Evolutionary conservation across 2,888 invertebrate species (phyloP).

Genomic region (Rhamphomyia laevipes): DNA sequence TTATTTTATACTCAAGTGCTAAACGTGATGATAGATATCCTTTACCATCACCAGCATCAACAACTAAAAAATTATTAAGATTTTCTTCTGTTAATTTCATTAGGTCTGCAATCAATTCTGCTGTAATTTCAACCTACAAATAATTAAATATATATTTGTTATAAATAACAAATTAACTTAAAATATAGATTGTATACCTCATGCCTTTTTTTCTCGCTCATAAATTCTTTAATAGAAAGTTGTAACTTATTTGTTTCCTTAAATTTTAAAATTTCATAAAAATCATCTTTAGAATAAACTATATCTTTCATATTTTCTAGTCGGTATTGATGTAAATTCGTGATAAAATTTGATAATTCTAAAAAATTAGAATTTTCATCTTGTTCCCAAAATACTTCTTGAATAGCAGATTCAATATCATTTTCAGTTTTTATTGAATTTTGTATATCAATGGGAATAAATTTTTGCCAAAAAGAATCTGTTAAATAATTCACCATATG

Average conservation of each 20-base stretch:
- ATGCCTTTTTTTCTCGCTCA: conserved; percentile 70
- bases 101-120: conserved; percentile 46
- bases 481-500: conserved; percentile 69
- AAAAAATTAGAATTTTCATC: conserved; percentile 18
- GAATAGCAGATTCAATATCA: conserved; percentile 37
- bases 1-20: conserved; percentile 53
- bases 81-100: conserved; percentile 16
- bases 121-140: conserved; percentile 49
- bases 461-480: conserved; percentile 49
- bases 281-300: conserved; percentile 30
- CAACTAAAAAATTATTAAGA: conserved; percentile 36
- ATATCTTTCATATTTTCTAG: conserved; percentile 18
- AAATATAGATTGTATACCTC: too few species aligned
- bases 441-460: conserved; percentile 45
- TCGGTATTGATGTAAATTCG: conserved; percentile 16
- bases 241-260: conserved; percentile 1
- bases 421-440: conserved; percentile 37
- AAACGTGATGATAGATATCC: conserved; percentile 72
- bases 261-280: conserved; percentile 31
- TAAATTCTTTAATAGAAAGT: conserved; percentile 49
- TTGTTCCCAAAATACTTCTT: conserved; percentile 40
- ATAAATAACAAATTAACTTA: neutral
- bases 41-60: conserved; percentile 85
- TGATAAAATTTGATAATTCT: conserved; percentile 18
- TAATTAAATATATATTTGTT: neutral